Evolutionary conservation across 2,797 vertebrate genomes (phyloP).

Genomic region (Pangasius mekongensis): DNA sequence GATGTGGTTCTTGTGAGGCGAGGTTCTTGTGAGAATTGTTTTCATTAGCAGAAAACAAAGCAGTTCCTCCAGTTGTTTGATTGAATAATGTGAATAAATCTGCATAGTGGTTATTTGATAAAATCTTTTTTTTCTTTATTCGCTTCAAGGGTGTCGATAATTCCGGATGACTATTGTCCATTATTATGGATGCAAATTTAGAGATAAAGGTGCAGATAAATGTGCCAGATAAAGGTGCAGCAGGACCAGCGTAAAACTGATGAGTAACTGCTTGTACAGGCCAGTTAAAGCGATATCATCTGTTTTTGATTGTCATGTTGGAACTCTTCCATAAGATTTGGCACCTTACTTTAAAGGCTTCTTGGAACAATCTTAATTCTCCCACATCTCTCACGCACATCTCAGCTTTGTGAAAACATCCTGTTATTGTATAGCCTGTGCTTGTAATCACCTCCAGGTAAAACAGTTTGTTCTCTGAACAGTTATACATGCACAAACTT

Average conservation of each 20-base stretch:
- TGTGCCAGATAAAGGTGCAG: not conserved
- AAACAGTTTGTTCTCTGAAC: not conserved
- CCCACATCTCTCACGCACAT: not conserved
- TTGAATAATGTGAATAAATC: not conserved
- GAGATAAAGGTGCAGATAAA: not conserved
- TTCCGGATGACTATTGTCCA: not conserved
- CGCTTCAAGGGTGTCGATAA: not conserved
- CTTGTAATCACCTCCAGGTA: not conserved
- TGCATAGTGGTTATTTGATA: not conserved
- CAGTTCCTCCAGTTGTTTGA: not conserved
- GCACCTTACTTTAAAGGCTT: slow-evolving; percentile 18
- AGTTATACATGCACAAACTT: not conserved
- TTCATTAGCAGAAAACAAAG: not conserved
- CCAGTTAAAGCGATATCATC: not conserved
- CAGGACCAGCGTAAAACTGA: not conserved
- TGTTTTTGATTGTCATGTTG: not conserved
- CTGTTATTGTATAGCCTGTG: not conserved
- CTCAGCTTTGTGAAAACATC: not conserved
- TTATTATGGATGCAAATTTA: not conserved
- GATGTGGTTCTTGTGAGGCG: not conserved
- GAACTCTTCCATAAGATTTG: slow-evolving; percentile 17
- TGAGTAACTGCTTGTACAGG: not conserved
- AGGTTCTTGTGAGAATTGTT: not conserved
- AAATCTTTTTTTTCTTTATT: not conserved
- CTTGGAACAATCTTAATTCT: not conserved